Evolutionary conservation across 1,140 invertebrate species (phyloP).

Genomic region (Drosophila santomea): DNA sequence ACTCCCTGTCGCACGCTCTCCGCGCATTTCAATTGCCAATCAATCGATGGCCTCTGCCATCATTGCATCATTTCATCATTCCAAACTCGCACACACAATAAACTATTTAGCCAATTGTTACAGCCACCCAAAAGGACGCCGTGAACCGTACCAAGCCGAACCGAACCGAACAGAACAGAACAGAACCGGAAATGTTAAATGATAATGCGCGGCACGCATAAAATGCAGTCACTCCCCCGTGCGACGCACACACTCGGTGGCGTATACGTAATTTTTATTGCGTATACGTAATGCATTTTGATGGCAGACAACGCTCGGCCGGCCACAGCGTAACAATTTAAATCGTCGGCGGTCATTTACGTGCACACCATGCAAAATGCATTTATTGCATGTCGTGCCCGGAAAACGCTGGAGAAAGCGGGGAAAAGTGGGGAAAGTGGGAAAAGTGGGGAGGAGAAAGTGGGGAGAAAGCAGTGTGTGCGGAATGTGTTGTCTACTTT

Average conservation of each 20-base stretch:
- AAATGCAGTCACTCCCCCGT: conserved; percentile 54
- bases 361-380: conserved; percentile 79
- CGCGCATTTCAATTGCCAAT: conserved; percentile 46
- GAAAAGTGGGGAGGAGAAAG: background rate
- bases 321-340: conserved; percentile 69
- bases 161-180: conserved; percentile 31
- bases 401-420: background rate
- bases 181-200: conserved; percentile 74
- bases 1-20: conserved; percentile 30
- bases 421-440: no score
- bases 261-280: conserved; percentile 82
- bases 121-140: conserved; percentile 2
- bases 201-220: conserved; percentile 80
- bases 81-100: conserved; percentile 29
- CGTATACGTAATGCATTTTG: conserved; percentile 82
- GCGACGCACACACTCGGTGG: background rate
- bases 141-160: conserved; percentile 38
- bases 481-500: conserved; percentile 72
- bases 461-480: conserved; percentile 13
- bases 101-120: conserved; percentile 58
- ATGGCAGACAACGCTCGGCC: conserved; percentile 69
- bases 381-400: conserved; percentile 45
- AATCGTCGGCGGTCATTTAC: conserved; percentile 80
- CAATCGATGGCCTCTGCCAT: conserved; percentile 40
- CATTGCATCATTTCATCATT: background rate